Percentiles rank a stretch among this genome's conserved stretches.
Evolutionary conservation across 2,888 invertebrate genomes (phyloP).

Genomic region (Seira musarum): DNA sequence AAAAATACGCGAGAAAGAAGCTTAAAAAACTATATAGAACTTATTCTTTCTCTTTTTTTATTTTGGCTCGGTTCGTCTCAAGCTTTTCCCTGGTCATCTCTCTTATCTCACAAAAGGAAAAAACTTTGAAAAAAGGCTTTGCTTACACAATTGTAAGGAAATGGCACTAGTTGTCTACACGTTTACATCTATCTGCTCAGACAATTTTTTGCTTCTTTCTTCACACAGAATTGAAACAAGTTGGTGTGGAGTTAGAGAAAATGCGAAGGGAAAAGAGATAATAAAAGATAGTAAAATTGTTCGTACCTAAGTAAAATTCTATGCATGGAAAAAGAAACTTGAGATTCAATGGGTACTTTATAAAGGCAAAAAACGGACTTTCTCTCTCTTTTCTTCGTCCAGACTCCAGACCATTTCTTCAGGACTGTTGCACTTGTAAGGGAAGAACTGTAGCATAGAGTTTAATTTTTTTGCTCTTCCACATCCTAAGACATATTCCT

Average conservation of each 20-base stretch:
- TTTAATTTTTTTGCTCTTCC: slow-evolving; percentile 44
- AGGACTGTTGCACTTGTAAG: slow-evolving; percentile 37
- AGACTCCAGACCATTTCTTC: slow-evolving; percentile 37
- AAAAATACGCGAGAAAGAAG: neutral
- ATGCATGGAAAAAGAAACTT: slow-evolving; percentile 32
- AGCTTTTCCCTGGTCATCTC: neutral
- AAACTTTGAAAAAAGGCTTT: neutral
- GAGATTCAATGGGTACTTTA: slow-evolving; percentile 19
- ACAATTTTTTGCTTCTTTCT: too few relatives aligned
- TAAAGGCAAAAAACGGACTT: neutral
- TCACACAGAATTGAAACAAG: too few relatives aligned
- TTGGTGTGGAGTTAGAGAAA: too few relatives aligned
- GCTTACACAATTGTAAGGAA: neutral
- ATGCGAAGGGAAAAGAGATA: too few relatives aligned
- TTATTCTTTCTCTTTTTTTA: too few relatives aligned
- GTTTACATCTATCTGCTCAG: too few relatives aligned
- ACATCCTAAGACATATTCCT: slow-evolving; percentile 20
- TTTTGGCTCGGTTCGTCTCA: neutral
- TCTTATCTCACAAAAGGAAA: neutral
- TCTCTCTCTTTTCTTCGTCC: slow-evolving; percentile 1
- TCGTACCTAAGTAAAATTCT: slow-evolving; percentile 2
- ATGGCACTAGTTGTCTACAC: too few relatives aligned
- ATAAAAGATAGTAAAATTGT: too few relatives aligned
- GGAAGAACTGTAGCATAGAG: slow-evolving; percentile 33
- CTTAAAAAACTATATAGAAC: slow-evolving; percentile 3